phyloP scores from a whole-genome alignment of 2,888 invertebrate genomes.

The Drosophila pseudotalamancana region DNA sequence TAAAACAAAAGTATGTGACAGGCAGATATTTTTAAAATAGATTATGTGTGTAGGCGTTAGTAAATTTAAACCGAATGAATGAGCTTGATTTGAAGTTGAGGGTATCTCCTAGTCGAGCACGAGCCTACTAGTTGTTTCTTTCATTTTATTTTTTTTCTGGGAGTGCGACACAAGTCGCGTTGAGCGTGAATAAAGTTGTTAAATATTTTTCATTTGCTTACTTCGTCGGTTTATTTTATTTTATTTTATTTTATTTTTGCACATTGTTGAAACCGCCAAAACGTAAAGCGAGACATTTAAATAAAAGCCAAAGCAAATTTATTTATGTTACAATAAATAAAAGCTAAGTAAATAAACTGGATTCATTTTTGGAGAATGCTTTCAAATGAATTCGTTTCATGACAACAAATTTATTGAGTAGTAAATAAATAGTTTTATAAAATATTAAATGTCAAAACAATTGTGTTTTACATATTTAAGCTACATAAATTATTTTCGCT shows the following conservation, averaged over 20 bases:
- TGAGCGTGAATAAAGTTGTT: constrained; percentile 35
- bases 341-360: constrained; percentile 2
- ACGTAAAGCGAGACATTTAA: constrained; percentile 23
- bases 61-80: too few relatives aligned
- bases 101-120: too few relatives aligned
- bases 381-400: not conserved
- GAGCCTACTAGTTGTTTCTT: too few relatives aligned
- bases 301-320: constrained; percentile 19
- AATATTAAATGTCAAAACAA: not conserved
- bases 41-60: too few relatives aligned
- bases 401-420: not conserved
- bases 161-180: not conserved
- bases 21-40: too few relatives aligned
- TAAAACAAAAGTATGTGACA: too few relatives aligned
- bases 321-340: constrained; percentile 14
- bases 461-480: not conserved
- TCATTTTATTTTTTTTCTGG: not conserved
- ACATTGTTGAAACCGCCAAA: constrained; percentile 18
- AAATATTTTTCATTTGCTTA: constrained; percentile 22
- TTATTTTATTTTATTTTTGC: constrained; percentile 21
- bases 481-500: too few relatives aligned
- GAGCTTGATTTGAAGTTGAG: too few relatives aligned
- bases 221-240: constrained; percentile 16
- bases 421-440: not conserved
- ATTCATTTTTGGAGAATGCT: not conserved